phyloP scores from a whole-genome alignment of 2,797 vertebrate species.

The Pristis pectinata region DNA sequence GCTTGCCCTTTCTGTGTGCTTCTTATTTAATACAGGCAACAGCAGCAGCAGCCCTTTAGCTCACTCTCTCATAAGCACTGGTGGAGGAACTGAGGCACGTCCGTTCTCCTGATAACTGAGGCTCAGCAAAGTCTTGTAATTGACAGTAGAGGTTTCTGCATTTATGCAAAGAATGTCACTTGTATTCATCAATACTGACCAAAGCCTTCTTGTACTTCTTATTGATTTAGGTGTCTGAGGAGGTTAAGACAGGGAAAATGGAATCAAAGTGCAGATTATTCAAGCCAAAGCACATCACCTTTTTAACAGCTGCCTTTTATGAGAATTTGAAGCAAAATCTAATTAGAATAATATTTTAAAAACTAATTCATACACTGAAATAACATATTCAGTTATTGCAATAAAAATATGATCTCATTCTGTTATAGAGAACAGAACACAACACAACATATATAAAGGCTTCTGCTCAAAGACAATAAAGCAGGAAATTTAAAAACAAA shows the following conservation, averaged over 20 bases:
- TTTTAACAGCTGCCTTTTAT: neutral
- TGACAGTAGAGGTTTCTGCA: neutral
- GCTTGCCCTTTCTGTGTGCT: slow-evolving; percentile 33
- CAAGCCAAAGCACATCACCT: neutral
- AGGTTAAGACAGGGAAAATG: neutral
- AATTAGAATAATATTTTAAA: neutral
- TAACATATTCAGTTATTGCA: neutral
- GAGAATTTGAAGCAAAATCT: too few species aligned
- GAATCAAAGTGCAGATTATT: neutral
- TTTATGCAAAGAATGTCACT: neutral
- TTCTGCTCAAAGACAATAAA: neutral
- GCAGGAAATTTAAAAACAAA: neutral
- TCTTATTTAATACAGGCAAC: neutral
- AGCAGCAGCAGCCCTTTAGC: slow-evolving; percentile 27
- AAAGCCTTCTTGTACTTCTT: slow-evolving; percentile 6
- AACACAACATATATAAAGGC: neutral
- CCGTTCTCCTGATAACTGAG: neutral
- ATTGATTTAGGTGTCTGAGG: neutral
- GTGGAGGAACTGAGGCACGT: neutral
- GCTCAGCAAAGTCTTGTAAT: neutral
- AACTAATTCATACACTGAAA: neutral
- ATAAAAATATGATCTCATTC: neutral
- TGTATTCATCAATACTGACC: neutral
- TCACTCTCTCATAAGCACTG: slow-evolving; percentile 35
- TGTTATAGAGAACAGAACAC: neutral